Conservation (phyloP, 2,888 invertebrate species). For the Idaea straminata region DNA sequence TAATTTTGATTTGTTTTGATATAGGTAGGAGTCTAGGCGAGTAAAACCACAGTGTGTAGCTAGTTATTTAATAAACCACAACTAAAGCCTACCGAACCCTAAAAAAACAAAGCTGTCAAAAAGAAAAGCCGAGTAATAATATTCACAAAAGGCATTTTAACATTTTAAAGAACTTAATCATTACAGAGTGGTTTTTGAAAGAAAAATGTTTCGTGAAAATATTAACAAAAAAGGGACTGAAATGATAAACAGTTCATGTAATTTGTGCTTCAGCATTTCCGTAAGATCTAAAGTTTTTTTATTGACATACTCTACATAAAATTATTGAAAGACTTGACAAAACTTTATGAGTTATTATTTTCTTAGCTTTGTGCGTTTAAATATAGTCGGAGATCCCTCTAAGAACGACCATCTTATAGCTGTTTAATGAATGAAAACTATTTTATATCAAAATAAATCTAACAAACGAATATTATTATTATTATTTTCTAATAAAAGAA, state of each 20-base stretch:
- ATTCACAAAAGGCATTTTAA: background rate
- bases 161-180: background rate
- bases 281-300: no score
- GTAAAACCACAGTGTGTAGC: background rate
- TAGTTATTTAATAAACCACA: background rate
- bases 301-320: no score
- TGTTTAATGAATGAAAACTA: no score
- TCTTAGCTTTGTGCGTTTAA: no score
- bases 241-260: background rate
- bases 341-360: no score
- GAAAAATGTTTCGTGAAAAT: background rate
- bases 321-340: no score
- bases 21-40: background rate
- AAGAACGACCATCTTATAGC: no score
- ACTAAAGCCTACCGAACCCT: background rate
- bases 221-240: background rate
- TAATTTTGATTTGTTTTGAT: no score
- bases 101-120: background rate
- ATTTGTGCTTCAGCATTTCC: background rate
- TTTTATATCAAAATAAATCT: no score
- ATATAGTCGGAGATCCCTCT: no score
- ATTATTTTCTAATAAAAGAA: no score
- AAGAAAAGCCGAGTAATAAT: conserved; percentile 1
- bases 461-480: no score
- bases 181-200: background rate